A percentile compares a stretch with the other conserved stretches of the same genome.
Conservation (phyloP, 2,113 vertebrate genomes). For the Pachycephala philippinensis region DNA sequence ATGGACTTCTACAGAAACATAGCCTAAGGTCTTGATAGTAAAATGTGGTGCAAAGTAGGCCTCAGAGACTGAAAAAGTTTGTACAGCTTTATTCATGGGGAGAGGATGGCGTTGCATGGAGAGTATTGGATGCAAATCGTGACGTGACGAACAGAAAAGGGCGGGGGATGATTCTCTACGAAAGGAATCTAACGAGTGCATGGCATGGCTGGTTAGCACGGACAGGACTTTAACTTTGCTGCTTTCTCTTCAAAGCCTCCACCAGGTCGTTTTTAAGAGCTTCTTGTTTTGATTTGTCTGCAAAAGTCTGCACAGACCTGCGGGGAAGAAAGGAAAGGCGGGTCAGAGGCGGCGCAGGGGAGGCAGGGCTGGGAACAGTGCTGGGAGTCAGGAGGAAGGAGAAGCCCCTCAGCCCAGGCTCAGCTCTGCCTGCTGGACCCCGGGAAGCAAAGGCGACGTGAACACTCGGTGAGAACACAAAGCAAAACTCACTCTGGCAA, state of each 20-base stretch:
- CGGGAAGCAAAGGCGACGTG: neutral
- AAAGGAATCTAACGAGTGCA: slow-evolving; percentile 72
- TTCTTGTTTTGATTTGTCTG: slow-evolving; percentile 94
- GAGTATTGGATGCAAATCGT: slow-evolving; percentile 34
- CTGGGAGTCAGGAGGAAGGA: neutral
- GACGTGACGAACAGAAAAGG: slow-evolving; percentile 51
- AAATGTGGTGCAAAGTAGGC: slow-evolving; percentile 71
- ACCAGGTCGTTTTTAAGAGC: slow-evolving; percentile 93
- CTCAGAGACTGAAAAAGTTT: slow-evolving; percentile 69
- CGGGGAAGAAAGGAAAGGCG: neutral
- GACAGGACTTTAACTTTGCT: slow-evolving; percentile 79
- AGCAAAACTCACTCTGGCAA: neutral
- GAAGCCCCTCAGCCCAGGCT: slow-evolving; percentile 8
- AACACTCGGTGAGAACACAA: neutral
- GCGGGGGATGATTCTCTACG: slow-evolving; percentile 66
- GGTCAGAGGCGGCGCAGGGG: neutral
- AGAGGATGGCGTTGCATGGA: slow-evolving; percentile 40
- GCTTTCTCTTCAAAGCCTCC: slow-evolving; percentile 95
- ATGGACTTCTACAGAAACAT: slow-evolving; percentile 55
- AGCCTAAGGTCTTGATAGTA: slow-evolving; percentile 24
- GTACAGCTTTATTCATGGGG: slow-evolving; percentile 76
- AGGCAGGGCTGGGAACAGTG: neutral
- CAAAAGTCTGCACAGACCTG: slow-evolving; percentile 95
- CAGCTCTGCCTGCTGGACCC: neutral
- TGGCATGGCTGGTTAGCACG: slow-evolving; percentile 63